Evolutionary conservation across 1,140 invertebrate genomes (phyloP), one percentile per base, ranked within the genome.

Genomic region (Daktulosphaira vitifoliae): DNA sequence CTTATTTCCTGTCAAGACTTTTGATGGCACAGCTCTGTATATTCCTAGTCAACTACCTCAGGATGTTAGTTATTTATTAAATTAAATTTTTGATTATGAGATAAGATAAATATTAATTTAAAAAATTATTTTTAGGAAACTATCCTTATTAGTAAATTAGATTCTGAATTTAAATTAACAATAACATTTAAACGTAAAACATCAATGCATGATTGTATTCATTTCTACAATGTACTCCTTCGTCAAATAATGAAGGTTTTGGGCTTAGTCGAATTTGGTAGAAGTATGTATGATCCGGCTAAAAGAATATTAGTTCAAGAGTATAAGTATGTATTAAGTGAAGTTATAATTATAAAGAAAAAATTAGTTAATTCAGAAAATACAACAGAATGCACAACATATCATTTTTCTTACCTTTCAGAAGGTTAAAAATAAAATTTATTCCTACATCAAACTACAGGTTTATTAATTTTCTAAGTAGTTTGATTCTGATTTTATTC

Each of bases 211-310:
- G 85, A 92, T 53, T 88, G 86, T 74, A 76, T 86, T n/a, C 84
- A 89, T 59, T 78, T 94, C n/a, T 93, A 90, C 71, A 96, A 96
- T 73, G 77, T 90, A 65, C 73, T 95, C 7, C 85, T 96, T 70
- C 84, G 85, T 69, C 79, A 84, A 69, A 84, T 96, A 1, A 89
- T 94, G 86, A 77, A 79, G 65, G 80, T 82, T 3, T 74, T 96
- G 44, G 77, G 87, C 48, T 81, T 91, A 74, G 81, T 85, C 0
- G 81, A 82, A 66, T 86, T 95, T 69, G 87, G 88, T 9, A 74
- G 86, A 33, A 33, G 11, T 33, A 33, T 33, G 29, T 33, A 33
- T 5, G 11, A 33, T 6, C 29, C 29, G 1, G 76, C 79, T n/a
- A 75, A 79, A 2, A 82, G 84, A 3, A 81, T 85, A 68, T 72